Evolutionary conservation across 2,113 vertebrate species (phyloP).

Genomic region (Grammomys surdaster): DNA sequence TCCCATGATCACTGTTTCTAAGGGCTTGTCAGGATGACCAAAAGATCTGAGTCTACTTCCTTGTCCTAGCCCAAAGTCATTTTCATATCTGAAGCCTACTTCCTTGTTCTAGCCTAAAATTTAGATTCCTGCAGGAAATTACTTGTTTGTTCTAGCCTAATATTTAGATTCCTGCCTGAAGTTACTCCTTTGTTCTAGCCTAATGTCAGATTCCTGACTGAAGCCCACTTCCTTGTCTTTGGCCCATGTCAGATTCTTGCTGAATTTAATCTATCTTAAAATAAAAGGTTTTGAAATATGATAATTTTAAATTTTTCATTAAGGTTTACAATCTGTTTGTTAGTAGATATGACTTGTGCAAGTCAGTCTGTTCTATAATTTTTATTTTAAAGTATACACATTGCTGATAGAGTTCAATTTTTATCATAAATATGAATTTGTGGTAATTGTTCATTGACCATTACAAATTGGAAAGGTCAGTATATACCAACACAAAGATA

Average conservation of each 20-base stretch:
- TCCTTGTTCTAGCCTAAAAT: too few species aligned
- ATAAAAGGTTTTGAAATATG: not conserved
- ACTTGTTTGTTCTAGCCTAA: too few species aligned
- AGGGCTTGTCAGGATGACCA: too few species aligned
- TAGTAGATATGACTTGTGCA: not conserved
- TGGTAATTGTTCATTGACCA: not conserved
- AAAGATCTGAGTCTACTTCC: too few species aligned
- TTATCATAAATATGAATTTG: constrained; percentile 1
- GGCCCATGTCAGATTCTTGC: not conserved
- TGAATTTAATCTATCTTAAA: not conserved
- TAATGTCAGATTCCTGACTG: too few species aligned
- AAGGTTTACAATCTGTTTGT: not conserved
- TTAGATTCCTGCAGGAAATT: too few species aligned
- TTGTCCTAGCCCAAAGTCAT: too few species aligned
- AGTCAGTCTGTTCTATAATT: not conserved
- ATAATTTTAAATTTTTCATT: not conserved
- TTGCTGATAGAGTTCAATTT: not conserved
- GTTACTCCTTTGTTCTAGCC: too few species aligned
- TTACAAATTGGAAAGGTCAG: not conserved
- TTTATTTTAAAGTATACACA: not conserved
- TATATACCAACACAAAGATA: not conserved
- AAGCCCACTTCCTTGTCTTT: too few species aligned
- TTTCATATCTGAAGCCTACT: too few species aligned
- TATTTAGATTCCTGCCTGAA: too few species aligned
- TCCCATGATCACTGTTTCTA: too few species aligned